phyloP scores from a whole-genome alignment of 2,113 vertebrate genomes.

The Gorsachius goisagi region DNA sequence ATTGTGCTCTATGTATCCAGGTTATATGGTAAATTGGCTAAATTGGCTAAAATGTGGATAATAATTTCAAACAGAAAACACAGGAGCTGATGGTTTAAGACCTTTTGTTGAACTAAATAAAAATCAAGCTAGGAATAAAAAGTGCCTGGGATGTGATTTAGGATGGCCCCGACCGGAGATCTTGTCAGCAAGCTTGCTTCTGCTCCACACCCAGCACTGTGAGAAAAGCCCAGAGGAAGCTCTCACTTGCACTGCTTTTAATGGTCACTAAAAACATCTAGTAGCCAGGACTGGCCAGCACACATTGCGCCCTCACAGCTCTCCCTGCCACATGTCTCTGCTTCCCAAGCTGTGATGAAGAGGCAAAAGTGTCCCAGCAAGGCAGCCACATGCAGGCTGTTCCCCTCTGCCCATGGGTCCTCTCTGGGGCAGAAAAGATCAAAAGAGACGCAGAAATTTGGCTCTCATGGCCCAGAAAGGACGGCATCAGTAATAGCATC shows the following conservation, averaged over 20 bases:
- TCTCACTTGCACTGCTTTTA: not conserved
- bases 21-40: not conserved
- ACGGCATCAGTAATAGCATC: not conserved
- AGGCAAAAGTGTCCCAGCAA: not conserved
- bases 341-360: not conserved
- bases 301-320: accelerated
- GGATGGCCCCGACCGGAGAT: accelerated
- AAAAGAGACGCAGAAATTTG: not conserved
- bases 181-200: not conserved
- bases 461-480: not conserved
- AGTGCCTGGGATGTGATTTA: not conserved
- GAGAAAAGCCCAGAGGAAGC: not conserved
- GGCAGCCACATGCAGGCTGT: not conserved
- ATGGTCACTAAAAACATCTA: not conserved
- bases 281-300: not conserved
- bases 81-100: not conserved
- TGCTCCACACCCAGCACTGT: not conserved
- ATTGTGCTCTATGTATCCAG: not conserved
- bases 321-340: not conserved
- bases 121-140: not conserved
- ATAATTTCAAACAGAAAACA: not conserved
- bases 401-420: not conserved
- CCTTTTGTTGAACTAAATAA: not conserved
- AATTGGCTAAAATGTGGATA: not conserved
- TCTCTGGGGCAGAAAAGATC: not conserved